Evolutionary conservation across 2,113 vertebrate species (phyloP).

Genomic region (Hippoglossus stenolepis): DNA sequence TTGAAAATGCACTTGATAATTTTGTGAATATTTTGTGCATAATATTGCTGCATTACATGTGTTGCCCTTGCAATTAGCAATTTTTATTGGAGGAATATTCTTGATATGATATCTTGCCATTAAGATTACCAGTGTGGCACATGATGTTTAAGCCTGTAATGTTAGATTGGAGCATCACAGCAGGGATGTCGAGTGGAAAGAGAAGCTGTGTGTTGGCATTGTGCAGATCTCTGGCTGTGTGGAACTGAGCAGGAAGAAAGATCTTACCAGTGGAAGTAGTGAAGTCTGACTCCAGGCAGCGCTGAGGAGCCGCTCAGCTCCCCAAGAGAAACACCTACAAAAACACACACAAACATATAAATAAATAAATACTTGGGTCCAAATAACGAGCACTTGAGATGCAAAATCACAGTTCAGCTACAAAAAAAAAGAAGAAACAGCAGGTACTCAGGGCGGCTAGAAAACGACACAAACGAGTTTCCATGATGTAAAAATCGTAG

Average conservation of each 20-base stretch:
- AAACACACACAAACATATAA: slow-evolving; percentile 37
- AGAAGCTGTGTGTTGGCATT: slow-evolving; percentile 18
- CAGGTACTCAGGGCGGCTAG: background rate
- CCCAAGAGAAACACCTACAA: slow-evolving; percentile 61
- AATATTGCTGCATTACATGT: background rate
- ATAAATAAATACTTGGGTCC: background rate
- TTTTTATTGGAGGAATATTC: background rate
- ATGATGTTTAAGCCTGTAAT: slow-evolving; percentile 5
- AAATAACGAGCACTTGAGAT: slow-evolving; percentile 6
- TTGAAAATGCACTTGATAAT: too few relatives aligned
- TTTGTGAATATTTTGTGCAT: too few relatives aligned
- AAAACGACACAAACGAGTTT: background rate
- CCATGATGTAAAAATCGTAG: background rate
- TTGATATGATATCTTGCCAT: background rate
- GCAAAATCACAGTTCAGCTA: background rate
- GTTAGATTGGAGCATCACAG: slow-evolving; percentile 26
- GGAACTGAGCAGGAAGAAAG: slow-evolving; percentile 35
- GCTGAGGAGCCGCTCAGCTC: slow-evolving; percentile 69
- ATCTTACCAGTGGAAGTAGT: slow-evolving; percentile 70
- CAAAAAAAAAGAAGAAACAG: background rate
- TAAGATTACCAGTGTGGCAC: slow-evolving; percentile 13
- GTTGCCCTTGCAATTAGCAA: too few relatives aligned
- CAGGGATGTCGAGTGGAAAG: slow-evolving; percentile 6
- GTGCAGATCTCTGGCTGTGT: slow-evolving; percentile 28
- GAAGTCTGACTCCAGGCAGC: slow-evolving; percentile 55